Conservation (phyloP, 2,888 invertebrate species). For the Clitarchus hookeri region DNA sequence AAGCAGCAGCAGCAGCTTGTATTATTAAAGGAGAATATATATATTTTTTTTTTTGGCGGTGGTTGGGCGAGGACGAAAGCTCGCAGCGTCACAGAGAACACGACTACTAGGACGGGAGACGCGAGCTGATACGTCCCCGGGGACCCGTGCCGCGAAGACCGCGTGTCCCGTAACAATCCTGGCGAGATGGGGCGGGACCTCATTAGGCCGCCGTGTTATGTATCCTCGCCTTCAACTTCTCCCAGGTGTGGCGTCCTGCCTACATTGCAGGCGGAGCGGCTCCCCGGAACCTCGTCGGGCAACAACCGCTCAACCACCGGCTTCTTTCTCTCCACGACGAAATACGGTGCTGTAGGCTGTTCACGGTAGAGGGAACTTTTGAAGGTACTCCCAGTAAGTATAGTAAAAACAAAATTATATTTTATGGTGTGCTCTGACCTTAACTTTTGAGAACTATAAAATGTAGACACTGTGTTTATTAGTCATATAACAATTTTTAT, state of each 20-base stretch:
- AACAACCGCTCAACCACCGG: not conserved
- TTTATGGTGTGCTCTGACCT: too few relatives aligned
- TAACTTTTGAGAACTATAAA: too few relatives aligned
- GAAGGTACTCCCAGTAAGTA: too few relatives aligned
- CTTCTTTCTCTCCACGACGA: too few relatives aligned
- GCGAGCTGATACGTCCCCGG: not conserved
- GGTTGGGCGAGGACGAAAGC: not conserved
- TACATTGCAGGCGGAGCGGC: not conserved
- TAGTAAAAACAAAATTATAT: too few relatives aligned
- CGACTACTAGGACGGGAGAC: not conserved
- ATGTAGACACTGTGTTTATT: too few relatives aligned
- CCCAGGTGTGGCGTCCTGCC: not conserved
- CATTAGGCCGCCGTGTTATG: not conserved
- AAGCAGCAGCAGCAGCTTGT: not conserved
- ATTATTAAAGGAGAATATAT: not conserved
- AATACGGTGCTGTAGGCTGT: too few relatives aligned
- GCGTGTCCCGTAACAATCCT: not conserved
- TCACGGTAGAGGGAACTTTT: too few relatives aligned
- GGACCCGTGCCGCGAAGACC: not conserved
- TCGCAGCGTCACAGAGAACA: not conserved
- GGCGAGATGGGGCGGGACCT: conserved; percentile 14
- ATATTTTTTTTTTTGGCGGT: not conserved
- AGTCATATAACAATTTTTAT: too few relatives aligned
- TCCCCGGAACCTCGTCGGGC: not conserved
- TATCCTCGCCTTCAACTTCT: not conserved